Conservation (phyloP, 2,797 vertebrate species). For the Tiaroga cobitis region DNA sequence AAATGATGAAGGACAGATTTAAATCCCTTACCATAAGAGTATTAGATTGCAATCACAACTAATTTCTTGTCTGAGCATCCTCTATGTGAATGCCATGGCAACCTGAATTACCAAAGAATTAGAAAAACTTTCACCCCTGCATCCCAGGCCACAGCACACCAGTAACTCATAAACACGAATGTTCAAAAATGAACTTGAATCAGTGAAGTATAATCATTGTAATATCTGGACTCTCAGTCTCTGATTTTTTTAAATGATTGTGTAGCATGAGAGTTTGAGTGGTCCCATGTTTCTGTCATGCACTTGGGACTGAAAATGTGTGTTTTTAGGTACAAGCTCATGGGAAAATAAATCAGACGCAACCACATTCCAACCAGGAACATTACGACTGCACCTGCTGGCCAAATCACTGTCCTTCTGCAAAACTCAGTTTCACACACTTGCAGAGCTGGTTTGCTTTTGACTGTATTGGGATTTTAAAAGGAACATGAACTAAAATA, state of each 20-base stretch:
- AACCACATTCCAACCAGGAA: conserved; percentile 57
- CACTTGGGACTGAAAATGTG: conserved; percentile 7
- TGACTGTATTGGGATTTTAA: not conserved
- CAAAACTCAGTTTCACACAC: conserved; percentile 14
- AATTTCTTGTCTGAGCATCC: not conserved
- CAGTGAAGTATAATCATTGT: not conserved
- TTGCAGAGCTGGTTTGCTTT: not conserved
- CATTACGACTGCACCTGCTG: conserved; percentile 42
- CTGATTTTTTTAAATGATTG: not conserved
- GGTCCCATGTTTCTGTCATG: not conserved
- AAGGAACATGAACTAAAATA: not conserved
- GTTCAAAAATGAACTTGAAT: not conserved
- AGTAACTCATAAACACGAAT: not conserved
- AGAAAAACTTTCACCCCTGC: too few relatives aligned
- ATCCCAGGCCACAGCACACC: not conserved
- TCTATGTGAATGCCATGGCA: not conserved
- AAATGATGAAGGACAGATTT: not conserved
- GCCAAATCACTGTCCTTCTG: conserved; percentile 13
- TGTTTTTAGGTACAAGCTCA: conserved; percentile 44
- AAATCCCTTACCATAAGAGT: not conserved
- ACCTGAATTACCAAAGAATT: not conserved
- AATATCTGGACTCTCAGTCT: not conserved
- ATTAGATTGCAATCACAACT: not conserved
- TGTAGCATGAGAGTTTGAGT: not conserved
- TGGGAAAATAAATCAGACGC: conserved; percentile 56